Base-by-base conservation (phyloP, 37 sponge, comb jelly and placozoan genomes). In the Mnemiopsis leidyi region DNA sequence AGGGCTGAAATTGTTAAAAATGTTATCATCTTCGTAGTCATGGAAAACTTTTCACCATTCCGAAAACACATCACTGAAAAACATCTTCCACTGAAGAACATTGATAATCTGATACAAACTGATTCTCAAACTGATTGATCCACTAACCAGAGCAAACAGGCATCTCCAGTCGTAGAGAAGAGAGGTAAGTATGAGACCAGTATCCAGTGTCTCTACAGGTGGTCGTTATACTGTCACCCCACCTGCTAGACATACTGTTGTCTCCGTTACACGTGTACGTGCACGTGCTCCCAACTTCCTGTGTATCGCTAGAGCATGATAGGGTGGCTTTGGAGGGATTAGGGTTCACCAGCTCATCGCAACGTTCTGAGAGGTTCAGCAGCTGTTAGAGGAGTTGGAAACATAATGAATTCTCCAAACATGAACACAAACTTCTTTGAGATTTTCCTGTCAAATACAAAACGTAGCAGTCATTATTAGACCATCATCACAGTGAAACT, bases 181-280 rank as follows among this genome's bases (percentile, higher is more conserved):
- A 34, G 9, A 32, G 26, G 36, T 31, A 32, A 36, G 79, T 77
- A 36, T 77, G 79, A 18, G 32, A 31, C 79, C 79, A 77, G 79
- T 77, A 77, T 18, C 79, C 79, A 3, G 26, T 77, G 20, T 26
- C 79, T 18, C 26, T 26, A 32, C 79, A 77, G 2, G 79, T 77
- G 20, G 79, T 77, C 35, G 26, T 26, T 18, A 77, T 13, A 32
- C 26, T 77, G 79, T 26, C 26, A 28, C 36, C 79, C 79, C 79
- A 77, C 9, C 33, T 77, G 18, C 35, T 77, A 36, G 32, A 31
- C 79, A 77, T 77, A 0, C 9, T 36, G 36, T 77, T 77, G 79
- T 77, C 32, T 32, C 79, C 79, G 18, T 18, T 77, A 36, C 79
- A 77, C 79, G 79, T 77, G 79, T 77, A 77, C 20, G 26, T 32